Base-by-base conservation (phyloP, 2,113 vertebrate genomes). In the Alosa alosa region DNA sequence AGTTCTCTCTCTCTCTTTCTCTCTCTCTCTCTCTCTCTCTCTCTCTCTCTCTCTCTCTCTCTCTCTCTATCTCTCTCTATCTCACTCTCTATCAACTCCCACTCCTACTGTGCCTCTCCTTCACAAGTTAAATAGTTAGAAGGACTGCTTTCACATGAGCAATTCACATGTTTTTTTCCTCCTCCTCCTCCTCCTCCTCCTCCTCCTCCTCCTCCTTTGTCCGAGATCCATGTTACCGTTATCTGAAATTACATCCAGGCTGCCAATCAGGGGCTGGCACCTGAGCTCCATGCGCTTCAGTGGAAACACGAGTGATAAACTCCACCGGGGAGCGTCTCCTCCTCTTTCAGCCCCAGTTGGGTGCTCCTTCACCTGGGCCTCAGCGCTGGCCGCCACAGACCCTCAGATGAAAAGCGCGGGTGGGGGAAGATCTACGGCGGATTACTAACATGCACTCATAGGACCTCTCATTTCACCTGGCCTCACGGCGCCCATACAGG, bases 191-290 rank as follows among this genome's bases (percentile, higher is more conserved):
- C 31, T 31, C 31, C 31, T 36, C 3, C n/a, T 31, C 31, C 31
- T 36, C 3, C n/a, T 39, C 68, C 52, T 20, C 18, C 6, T 57
- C 25, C 68, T 72, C 64, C 64, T 64, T 46, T 84, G 45, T 89
- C 50, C 82, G 64, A 75, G 68, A 15, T 75, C 75, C 86, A 55
- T 90, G 85, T 87, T 91, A 87, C 85, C 81, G 60, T 87, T 90
- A 93, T 39, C 88, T 83, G 81, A 94, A 93, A 88, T 84, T 84
- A 88, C 85, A 88, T 83, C 75, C 88, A 87, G 82, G 52, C 87
- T 85, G 60, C n/a, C 85, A 8, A 46, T 81, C 83, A 88, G 88
- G 57, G 87, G 82, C 87, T 85, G 87, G 81, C 88, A 92, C 88
- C 89, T 89, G 81, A 82, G 86, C 85, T 88, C 4, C 87, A 31